Evolutionary conservation across 1,140 invertebrate species (phyloP).

Genomic region (Coptotermes formosanus): DNA sequence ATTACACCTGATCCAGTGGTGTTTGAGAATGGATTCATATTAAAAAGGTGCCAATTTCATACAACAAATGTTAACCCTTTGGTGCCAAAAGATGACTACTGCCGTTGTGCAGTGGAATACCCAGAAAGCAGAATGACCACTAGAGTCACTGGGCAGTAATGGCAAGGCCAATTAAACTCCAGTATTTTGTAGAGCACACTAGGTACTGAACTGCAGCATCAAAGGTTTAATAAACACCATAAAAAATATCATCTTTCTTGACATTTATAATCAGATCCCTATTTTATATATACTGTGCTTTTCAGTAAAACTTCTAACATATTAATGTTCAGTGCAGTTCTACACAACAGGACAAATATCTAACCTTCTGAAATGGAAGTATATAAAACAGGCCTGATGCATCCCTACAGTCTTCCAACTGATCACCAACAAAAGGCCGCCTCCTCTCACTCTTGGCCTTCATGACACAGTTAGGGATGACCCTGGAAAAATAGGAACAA

Average conservation of each 20-base stretch:
- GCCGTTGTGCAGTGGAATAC: no score
- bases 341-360: slow-evolving; percentile 14
- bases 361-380: slow-evolving; percentile 86
- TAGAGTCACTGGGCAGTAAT: no score
- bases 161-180: no score
- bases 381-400: slow-evolving; percentile 93
- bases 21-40: no score
- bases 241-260: not conserved
- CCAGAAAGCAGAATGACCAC: no score
- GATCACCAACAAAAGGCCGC: slow-evolving; percentile 89
- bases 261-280: not conserved
- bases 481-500: slow-evolving; percentile 48
- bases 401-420: slow-evolving; percentile 94
- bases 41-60: no score
- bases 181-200: no score
- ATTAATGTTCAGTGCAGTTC: not conserved
- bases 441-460: slow-evolving; percentile 96
- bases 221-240: not conserved
- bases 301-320: not conserved
- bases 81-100: no score
- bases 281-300: not conserved
- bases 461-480: slow-evolving; percentile 95
- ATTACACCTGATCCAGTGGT: no score
- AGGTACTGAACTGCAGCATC: not conserved
- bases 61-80: no score